phyloP scores from a whole-genome alignment of 2,888 invertebrate genomes.

The Acrobasis consociella region DNA sequence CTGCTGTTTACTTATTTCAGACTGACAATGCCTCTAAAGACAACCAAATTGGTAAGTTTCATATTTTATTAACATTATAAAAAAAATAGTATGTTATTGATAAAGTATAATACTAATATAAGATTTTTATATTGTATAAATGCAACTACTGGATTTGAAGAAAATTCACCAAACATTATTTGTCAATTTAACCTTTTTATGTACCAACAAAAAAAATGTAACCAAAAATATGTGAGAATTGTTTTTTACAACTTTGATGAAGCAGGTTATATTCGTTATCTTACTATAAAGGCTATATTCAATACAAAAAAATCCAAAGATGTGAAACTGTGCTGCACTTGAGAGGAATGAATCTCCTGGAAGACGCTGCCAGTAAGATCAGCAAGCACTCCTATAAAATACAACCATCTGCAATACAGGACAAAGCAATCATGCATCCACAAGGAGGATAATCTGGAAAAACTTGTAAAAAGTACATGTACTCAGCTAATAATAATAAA shows the following conservation, averaged over 20 bases:
- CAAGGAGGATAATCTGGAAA: conserved; percentile 1
- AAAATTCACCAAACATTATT: neutral
- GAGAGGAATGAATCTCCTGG: neutral
- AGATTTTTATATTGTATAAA: neutral
- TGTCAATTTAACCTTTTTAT: neutral
- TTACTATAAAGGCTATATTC: neutral
- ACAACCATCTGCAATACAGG: neutral
- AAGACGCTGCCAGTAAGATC: conserved; percentile 1
- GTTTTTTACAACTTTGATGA: neutral
- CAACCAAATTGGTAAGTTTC: conserved; percentile 78
- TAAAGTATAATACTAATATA: neutral
- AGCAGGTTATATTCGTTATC: neutral
- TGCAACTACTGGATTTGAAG: neutral
- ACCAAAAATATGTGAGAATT: neutral
- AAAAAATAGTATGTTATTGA: neutral
- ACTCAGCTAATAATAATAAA: conserved; percentile 16
- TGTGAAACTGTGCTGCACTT: conserved; percentile 5
- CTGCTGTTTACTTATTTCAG: conserved; percentile 60
- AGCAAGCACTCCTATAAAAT: neutral
- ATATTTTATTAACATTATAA: neutral
- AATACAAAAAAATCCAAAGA: neutral
- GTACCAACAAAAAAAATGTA: neutral
- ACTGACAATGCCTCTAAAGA: conserved; percentile 82
- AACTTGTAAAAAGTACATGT: neutral
- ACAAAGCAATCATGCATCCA: neutral